These are phyloP conservation scores for Heterotilapia buettikoferi DNA, from an alignment of 2,113 vertebrate species.

Conservation along the genomic window DNA sequence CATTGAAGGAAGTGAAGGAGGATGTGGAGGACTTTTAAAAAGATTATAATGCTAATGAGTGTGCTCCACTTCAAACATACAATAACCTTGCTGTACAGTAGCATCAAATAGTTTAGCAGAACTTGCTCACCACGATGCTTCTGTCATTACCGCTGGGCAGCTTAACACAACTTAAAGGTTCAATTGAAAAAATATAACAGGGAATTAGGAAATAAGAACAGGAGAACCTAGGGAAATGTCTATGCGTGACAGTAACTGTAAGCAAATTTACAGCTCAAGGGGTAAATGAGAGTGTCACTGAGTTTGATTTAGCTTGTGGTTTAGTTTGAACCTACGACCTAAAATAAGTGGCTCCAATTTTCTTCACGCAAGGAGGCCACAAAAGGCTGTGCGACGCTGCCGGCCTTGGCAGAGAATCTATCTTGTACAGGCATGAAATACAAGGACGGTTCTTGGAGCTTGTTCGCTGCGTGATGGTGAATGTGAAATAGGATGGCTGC, in stretches of 20 bases:
- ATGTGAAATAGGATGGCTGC: background rate
- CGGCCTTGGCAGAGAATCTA: background rate
- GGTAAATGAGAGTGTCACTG: background rate
- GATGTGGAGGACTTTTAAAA: background rate
- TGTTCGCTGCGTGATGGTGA: background rate
- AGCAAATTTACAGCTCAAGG: background rate
- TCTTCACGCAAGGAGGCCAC: background rate
- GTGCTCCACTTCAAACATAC: background rate
- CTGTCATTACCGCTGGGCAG: background rate
- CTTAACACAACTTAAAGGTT: background rate
- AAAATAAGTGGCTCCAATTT: conserved; percentile 27
- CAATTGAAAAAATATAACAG: background rate
- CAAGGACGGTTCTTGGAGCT: background rate
- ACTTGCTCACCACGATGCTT: background rate
- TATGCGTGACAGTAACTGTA: background rate
- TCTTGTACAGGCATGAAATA: background rate
- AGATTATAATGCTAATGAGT: background rate
- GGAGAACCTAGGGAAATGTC: background rate
- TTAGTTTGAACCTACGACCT: conserved; percentile 17
- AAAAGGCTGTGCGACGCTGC: background rate
- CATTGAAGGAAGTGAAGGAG: background rate
- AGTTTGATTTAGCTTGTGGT: conserved; percentile 33
- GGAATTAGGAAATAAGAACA: background rate
- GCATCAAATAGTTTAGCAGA: background rate
- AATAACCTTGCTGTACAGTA: background rate